These are phyloP conservation scores for Chanos chanos DNA, from an alignment of 2,797 vertebrate species.

Conservation along the genomic window DNA sequence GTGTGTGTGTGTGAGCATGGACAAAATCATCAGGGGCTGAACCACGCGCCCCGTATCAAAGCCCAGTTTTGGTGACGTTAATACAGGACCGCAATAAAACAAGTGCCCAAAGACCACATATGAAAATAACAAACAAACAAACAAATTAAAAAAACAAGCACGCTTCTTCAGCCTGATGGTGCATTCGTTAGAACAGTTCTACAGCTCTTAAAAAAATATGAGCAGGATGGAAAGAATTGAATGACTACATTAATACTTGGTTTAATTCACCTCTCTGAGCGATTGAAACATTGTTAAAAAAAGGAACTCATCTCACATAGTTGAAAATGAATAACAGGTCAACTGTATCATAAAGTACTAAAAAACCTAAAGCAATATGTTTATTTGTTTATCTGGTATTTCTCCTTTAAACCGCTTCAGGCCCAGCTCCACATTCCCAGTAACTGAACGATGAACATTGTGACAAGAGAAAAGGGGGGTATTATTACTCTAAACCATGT, in stretches of 20 bases:
- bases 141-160: conserved; percentile 45
- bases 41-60: conserved; percentile 67
- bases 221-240: conserved; percentile 69
- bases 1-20: conserved; percentile 62
- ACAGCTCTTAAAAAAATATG: conserved; percentile 81
- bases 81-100: conserved; percentile 72
- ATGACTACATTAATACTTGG: conserved; percentile 79
- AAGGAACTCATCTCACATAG: conserved; percentile 86
- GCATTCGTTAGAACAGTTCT: conserved; percentile 84
- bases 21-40: conserved; percentile 57
- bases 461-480: conserved; percentile 74
- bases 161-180: conserved; percentile 78
- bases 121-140: conserved; percentile 42
- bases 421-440: conserved; percentile 63
- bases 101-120: conserved; percentile 76
- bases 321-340: conserved; percentile 96
- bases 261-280: conserved; percentile 78
- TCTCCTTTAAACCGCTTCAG: conserved; percentile 73
- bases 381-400: conserved; percentile 67
- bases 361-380: conserved; percentile 97
- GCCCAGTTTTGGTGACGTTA: conserved; percentile 61
- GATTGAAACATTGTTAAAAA: conserved; percentile 82
- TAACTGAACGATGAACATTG: conserved; percentile 79
- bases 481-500: conserved; percentile 75
- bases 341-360: conserved; percentile 98